Evolutionary conservation across 1,140 invertebrate species (phyloP).

Genomic region (Portunus trituberculatus): DNA sequence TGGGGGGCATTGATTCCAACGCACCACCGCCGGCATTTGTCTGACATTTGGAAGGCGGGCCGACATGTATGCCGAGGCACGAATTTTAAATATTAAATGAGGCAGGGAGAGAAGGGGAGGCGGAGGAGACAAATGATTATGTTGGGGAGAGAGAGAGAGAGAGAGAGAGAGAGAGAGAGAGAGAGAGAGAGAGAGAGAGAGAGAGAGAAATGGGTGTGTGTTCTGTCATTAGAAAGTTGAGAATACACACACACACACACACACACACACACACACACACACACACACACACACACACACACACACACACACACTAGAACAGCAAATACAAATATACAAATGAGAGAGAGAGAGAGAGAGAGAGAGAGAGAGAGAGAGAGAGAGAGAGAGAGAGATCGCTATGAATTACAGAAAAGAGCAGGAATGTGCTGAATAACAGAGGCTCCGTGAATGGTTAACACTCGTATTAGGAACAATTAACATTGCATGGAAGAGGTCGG

Average conservation of each 20-base stretch:
- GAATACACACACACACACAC: neutral
- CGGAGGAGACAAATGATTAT: neutral
- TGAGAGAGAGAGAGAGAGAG: slow-evolving; percentile 6
- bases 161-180: neutral
- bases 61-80: slow-evolving; percentile 15
- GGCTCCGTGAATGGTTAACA: no score
- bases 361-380: slow-evolving; percentile 27
- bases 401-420: neutral
- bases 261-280: neutral
- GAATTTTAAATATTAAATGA: slow-evolving; percentile 44
- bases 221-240: neutral
- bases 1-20: neutral
- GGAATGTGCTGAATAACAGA: neutral
- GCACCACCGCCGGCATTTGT: slow-evolving; percentile 29
- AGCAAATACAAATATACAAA: no score
- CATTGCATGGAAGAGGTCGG: no score
- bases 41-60: slow-evolving; percentile 13
- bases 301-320: neutral
- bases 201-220: neutral
- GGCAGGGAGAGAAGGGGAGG: neutral
- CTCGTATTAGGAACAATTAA: no score
- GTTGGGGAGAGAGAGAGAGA: neutral
- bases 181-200: neutral
- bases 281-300: neutral
- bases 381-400: neutral